A percentile compares a stretch with the other conserved stretches of the same genome.
Evolutionary conservation across 2,888 invertebrate species (phyloP).

Genomic region (Ceramica pisi): DNA sequence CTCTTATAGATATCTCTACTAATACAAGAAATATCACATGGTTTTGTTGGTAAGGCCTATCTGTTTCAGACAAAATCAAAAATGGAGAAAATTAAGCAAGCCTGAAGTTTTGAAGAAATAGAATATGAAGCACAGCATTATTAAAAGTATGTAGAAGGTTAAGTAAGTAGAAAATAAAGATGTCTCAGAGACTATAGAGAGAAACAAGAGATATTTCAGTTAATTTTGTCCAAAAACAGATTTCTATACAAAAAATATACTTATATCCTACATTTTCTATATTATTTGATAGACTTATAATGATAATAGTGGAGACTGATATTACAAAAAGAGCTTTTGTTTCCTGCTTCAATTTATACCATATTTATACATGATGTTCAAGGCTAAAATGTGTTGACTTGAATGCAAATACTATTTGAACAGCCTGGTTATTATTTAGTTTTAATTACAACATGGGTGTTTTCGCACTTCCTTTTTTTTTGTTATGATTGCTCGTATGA

Average conservation of each 20-base stretch:
- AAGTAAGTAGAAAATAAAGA: neutral
- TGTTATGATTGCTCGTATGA: constrained; percentile 18
- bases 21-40: constrained; percentile 33
- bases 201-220: no score
- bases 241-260: constrained; percentile 51
- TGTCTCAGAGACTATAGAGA: neutral
- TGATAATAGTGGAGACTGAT: constrained; percentile 31
- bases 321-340: constrained; percentile 44
- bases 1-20: constrained; percentile 7
- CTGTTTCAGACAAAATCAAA: constrained; percentile 25
- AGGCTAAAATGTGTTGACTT: constrained; percentile 29
- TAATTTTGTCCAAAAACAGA: constrained; percentile 35
- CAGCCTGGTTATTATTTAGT: constrained; percentile 42
- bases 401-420: constrained; percentile 49
- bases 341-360: constrained; percentile 12
- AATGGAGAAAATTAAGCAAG: neutral
- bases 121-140: neutral
- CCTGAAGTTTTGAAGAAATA: neutral
- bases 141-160: no score
- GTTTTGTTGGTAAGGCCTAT: constrained; percentile 19
- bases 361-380: constrained; percentile 18
- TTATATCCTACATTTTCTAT: constrained; percentile 51
- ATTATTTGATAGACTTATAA: constrained; percentile 23
- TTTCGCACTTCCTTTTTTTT: constrained; percentile 27
- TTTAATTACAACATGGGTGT: constrained; percentile 15